phyloP scores from a whole-genome alignment of 2,113 vertebrate genomes.

The Clarias batrachus region DNA sequence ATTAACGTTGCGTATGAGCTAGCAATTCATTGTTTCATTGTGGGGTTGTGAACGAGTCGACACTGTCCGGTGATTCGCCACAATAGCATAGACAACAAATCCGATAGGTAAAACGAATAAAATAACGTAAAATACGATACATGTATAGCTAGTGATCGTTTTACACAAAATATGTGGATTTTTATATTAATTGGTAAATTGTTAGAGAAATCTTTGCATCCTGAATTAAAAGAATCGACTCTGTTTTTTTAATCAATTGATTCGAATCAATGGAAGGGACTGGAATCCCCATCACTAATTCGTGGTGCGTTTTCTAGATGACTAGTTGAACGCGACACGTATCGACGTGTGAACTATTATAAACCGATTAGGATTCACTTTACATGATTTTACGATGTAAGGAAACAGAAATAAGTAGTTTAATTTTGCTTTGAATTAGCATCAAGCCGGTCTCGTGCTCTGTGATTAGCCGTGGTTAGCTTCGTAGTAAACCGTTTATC shows the following conservation, averaged over 20 bases:
- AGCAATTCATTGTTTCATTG: neutral
- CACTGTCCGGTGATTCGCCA: neutral
- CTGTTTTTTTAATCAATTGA: neutral
- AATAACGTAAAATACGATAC: neutral
- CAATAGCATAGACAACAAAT: neutral
- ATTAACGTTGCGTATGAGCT: neutral
- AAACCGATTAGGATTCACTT: neutral
- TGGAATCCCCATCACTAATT: neutral
- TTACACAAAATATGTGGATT: neutral
- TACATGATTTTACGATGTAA: neutral
- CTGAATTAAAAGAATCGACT: neutral
- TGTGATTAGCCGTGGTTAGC: neutral
- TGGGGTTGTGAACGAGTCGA: neutral
- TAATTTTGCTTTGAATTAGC: neutral
- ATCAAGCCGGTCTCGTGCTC: neutral
- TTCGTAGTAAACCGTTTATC: neutral
- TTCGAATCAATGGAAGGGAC: neutral
- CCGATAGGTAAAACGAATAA: neutral
- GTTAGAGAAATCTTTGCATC: neutral
- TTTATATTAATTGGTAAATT: neutral
- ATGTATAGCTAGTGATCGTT: fast-evolving
- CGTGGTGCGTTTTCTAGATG: neutral
- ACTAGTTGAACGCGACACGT: neutral
- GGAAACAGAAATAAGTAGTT: no score
- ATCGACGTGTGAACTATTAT: neutral